These are phyloP conservation scores for Phalacrocorax brasilianus DNA, from an alignment of 2,113 vertebrate species.

Conservation along the genomic window DNA sequence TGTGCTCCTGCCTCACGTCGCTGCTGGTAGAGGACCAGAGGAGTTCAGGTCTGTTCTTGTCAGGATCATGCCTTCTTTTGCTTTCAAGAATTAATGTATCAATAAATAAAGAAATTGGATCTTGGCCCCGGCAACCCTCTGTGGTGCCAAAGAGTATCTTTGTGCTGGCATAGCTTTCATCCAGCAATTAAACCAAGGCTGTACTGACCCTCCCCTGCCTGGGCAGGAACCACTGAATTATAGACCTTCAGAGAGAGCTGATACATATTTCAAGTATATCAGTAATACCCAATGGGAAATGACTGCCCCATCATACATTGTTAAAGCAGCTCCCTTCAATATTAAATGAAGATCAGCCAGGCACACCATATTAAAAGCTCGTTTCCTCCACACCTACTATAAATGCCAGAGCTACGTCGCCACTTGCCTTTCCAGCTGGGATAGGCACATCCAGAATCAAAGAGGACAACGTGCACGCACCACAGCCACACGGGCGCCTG, in stretches of 20 bases:
- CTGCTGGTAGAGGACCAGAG: background rate
- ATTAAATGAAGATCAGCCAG: conserved; percentile 13
- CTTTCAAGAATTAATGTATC: background rate
- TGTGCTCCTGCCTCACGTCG: accelerated
- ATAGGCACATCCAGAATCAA: accelerated
- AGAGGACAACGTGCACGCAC: accelerated
- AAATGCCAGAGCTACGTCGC: background rate
- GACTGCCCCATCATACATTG: background rate
- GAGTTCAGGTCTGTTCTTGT: background rate
- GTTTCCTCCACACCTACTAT: background rate
- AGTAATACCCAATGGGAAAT: background rate
- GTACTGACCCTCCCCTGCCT: background rate
- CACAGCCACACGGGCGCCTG: accelerated
- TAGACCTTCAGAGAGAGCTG: background rate
- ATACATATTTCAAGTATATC: background rate
- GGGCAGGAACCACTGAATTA: background rate
- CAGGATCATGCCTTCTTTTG: background rate
- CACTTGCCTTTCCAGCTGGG: background rate
- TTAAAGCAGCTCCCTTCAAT: background rate
- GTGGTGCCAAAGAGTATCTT: conserved; percentile 4
- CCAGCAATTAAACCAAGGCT: conserved; percentile 7
- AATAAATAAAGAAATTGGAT: background rate
- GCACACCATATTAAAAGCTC: background rate
- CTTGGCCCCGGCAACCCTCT: background rate
- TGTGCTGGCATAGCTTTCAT: background rate